Conservation (phyloP, 2,888 invertebrate genomes). For the Lasioglossum oenotherae region DNA sequence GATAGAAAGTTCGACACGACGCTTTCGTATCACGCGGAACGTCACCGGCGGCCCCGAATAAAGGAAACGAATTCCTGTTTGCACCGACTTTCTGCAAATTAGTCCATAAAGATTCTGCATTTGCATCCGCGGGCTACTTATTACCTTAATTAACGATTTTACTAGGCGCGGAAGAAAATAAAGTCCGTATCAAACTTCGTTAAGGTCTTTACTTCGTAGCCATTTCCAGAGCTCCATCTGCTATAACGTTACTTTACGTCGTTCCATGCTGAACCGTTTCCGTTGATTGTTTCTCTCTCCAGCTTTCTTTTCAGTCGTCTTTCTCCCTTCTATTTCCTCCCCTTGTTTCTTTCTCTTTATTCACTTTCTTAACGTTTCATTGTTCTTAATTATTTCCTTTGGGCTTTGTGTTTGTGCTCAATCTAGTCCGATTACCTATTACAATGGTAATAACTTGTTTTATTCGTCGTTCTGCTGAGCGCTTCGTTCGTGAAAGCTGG, state of each 20-base stretch:
- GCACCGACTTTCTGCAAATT: background rate
- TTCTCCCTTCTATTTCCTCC: background rate
- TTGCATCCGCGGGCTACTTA: constrained; percentile 5
- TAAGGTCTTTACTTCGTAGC: constrained; percentile 7
- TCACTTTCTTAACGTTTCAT: background rate
- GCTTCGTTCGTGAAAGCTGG: background rate
- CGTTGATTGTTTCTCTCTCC: background rate
- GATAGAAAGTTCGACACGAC: background rate
- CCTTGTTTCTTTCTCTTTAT: background rate
- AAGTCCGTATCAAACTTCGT: constrained; percentile 16
- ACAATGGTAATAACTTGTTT: background rate
- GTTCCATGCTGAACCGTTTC: background rate
- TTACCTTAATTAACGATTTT: constrained; percentile 11
- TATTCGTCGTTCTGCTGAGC: background rate
- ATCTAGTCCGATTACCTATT: background rate
- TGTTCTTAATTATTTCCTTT: background rate
- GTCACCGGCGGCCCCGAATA: background rate
- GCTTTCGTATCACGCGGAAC: background rate
- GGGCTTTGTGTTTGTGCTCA: background rate
- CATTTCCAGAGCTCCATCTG: background rate
- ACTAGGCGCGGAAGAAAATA: constrained; percentile 8
- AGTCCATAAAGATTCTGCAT: constrained; percentile 11
- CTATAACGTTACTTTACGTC: background rate
- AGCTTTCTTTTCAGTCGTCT: background rate
- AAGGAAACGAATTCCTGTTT: background rate